Conservation (phyloP, 2,113 vertebrate species). For the Artemisiospiza belli region DNA sequence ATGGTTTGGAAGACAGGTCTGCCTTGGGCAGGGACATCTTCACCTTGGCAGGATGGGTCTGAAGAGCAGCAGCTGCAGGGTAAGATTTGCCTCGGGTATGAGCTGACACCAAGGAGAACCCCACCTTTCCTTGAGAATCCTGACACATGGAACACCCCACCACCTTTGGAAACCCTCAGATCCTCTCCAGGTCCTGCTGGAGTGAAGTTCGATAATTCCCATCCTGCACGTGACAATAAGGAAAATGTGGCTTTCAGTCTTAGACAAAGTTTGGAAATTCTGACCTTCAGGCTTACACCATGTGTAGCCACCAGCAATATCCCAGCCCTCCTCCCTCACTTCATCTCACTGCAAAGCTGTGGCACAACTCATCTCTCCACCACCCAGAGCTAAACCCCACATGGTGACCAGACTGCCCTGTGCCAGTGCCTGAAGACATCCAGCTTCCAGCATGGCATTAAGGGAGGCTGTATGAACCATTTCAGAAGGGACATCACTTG, state of each 20-base stretch:
- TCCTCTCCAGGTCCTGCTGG: background rate
- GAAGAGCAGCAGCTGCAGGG: background rate
- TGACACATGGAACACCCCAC: fast-evolving
- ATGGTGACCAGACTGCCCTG: fast-evolving
- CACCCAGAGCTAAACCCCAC: background rate
- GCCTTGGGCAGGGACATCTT: background rate
- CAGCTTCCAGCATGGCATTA: background rate
- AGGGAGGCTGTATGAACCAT: fast-evolving
- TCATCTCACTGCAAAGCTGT: background rate
- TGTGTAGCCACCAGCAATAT: fast-evolving
- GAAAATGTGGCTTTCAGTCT: background rate
- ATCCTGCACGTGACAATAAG: background rate
- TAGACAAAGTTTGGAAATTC: background rate
- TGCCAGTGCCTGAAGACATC: background rate
- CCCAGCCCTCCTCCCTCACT: background rate
- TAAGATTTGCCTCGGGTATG: background rate
- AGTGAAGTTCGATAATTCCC: background rate
- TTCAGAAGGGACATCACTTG: fast-evolving
- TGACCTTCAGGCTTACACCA: background rate
- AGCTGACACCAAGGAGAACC: background rate
- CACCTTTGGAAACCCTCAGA: fast-evolving
- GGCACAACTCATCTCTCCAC: background rate
- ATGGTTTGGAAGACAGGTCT: background rate
- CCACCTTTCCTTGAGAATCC: background rate
- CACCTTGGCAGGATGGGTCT: fast-evolving